Percentiles rank a stretch among this genome's conserved stretches.
Conservation (phyloP, 2,888 invertebrate species). For the Stratiomys singularior region DNA sequence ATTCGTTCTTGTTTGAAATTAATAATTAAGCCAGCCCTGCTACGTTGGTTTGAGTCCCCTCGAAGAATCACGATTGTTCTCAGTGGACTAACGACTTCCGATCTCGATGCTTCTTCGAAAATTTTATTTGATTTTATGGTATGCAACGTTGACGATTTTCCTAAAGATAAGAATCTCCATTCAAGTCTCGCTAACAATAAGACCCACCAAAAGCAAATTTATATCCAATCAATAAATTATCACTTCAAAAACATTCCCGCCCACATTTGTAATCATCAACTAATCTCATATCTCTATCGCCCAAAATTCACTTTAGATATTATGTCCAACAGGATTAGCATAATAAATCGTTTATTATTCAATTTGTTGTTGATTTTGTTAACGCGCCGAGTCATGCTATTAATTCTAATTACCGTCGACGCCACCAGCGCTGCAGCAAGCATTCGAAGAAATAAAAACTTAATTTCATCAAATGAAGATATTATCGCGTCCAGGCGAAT, state of each 20-base stretch:
- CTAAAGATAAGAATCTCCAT: no score
- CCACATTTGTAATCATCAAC: conserved; percentile 20
- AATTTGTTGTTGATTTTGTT: conserved; percentile 24
- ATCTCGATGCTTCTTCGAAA: no score
- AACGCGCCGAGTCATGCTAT: conserved; percentile 25
- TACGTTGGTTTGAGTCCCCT: no score
- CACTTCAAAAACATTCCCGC: not conserved
- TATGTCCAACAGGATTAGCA: conserved; percentile 33
- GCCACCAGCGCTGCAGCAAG: no score
- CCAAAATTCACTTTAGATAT: conserved; percentile 12
- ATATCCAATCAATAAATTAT: not conserved
- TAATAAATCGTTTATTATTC: conserved; percentile 17
- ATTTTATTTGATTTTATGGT: no score
- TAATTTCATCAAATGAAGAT: conserved; percentile 41
- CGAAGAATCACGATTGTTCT: no score
- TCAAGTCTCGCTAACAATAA: not conserved
- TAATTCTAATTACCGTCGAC: conserved; percentile 30
- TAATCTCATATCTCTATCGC: not conserved
- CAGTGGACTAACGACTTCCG: no score
- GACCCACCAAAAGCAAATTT: not conserved
- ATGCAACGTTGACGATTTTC: no score
- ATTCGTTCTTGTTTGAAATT: no score
- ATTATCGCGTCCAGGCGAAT: conserved; percentile 25
- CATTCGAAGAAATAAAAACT: conserved; percentile 15
- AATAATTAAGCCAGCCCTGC: no score